phyloP scores from a whole-genome alignment of 2,113 vertebrate species.

The Notiomystis cincta region DNA sequence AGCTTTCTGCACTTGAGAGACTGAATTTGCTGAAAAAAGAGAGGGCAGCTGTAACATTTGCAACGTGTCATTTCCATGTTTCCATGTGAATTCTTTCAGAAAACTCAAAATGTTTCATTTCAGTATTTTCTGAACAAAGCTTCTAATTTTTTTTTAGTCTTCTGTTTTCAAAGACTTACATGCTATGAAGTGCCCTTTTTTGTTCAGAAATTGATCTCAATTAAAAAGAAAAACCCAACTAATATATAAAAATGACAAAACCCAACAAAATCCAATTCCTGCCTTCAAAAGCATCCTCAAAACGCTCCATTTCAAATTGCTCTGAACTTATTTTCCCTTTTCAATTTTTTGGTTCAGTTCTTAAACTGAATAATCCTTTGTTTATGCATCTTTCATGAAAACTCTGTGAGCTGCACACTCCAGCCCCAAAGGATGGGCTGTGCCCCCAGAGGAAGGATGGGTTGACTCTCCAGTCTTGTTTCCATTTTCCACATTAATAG shows the following conservation, averaged over 20 bases:
- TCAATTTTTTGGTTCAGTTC: background rate
- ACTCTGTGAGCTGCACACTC: background rate
- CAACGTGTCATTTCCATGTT: background rate
- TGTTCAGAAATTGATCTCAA: slow-evolving; percentile 33
- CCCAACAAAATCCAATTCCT: background rate
- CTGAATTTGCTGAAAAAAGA: background rate
- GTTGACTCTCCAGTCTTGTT: background rate
- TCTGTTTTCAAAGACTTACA: slow-evolving; percentile 40
- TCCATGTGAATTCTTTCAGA: background rate
- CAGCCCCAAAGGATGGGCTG: background rate
- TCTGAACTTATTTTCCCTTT: slow-evolving; percentile 18
- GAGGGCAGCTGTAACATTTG: background rate
- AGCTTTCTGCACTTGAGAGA: background rate
- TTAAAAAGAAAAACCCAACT: slow-evolving; percentile 28
- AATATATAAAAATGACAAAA: slow-evolving; percentile 33
- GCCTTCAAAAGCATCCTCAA: background rate
- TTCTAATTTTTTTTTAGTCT: background rate
- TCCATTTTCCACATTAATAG: background rate
- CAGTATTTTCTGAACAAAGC: slow-evolving; percentile 40
- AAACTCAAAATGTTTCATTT: slow-evolving; percentile 20
- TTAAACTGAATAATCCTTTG: slow-evolving; percentile 20
- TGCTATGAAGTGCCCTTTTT: slow-evolving; percentile 3
- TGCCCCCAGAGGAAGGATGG: background rate
- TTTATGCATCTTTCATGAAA: background rate
- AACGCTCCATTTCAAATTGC: background rate